These are phyloP conservation scores for Bombus cullumanus DNA, from an alignment of 1,140 invertebrate species.

Conservation along the genomic window DNA sequence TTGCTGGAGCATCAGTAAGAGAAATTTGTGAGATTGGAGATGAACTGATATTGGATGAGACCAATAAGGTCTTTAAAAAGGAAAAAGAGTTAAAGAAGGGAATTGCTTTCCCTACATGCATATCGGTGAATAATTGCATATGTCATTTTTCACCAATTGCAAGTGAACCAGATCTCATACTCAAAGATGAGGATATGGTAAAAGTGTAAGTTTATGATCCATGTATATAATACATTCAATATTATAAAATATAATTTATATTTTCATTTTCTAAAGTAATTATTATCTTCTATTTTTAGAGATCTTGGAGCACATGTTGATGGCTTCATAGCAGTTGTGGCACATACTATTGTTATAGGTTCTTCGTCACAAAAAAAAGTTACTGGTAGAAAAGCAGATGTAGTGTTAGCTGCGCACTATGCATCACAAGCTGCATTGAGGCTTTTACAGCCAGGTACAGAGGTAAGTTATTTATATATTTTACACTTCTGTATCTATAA, in stretches of 20 bases:
- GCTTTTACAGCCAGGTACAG: constrained; percentile 95
- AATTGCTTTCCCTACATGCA: constrained; percentile 99
- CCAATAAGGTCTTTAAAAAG: constrained; percentile 98
- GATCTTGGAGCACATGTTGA: constrained; percentile 99
- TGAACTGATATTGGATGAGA: constrained; percentile 94
- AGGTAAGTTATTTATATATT: constrained; percentile 84
- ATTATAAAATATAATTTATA: not conserved
- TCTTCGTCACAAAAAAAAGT: constrained; percentile 88
- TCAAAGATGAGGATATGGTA: constrained; percentile 97
- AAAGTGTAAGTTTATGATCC: constrained; percentile 92
- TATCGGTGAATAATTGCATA: constrained; percentile 99
- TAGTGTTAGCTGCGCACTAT: constrained; percentile 96
- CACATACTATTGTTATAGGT: constrained; percentile 97
- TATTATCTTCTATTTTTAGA: constrained; percentile 84
- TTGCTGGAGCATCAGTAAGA: constrained; percentile 93
- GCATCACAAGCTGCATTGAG: constrained; percentile 97
- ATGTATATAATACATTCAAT: not conserved
- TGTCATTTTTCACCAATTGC: constrained; percentile 98
- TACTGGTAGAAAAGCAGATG: constrained; percentile 96
- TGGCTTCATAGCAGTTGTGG: constrained; percentile 99
- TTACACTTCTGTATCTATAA: not conserved
- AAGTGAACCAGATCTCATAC: constrained; percentile 93
- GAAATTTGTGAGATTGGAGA: constrained; percentile 97
- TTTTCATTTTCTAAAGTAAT: not conserved
- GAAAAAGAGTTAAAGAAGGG: constrained; percentile 99